Base-by-base conservation (phyloP, 2,797 vertebrate species). In the Steatocranus sp. region DNA sequence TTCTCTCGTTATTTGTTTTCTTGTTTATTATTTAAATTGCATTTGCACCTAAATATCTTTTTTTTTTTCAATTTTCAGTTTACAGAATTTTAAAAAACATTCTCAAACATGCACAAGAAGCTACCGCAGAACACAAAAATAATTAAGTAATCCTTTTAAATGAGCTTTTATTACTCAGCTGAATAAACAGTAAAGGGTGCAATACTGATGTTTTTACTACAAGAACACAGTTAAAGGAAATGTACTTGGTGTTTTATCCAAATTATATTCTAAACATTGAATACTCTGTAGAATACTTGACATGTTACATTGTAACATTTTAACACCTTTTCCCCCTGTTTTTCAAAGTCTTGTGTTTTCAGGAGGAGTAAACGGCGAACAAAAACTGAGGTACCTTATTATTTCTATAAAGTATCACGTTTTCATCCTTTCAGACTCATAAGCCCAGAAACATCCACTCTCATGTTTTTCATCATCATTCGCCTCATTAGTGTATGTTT, bases 321-420 rank as follows among this genome's bases (percentile, higher is more conserved):
- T 91, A 91, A 91, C 80, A 6, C 8, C 30, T 3, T 25, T 86
- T 2, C 88, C n/a, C n/a, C 8, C 83, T 56, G 41, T 76, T 58
- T 86, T 58, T 32, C 83, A 1, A 88, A 95, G 94, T 92, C 78
- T 91, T 25, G 25, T 49, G 48, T 92, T 90, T 94, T 93, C 80
- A 91, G 93, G 88, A 88, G 93, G 87, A 93, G 80, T 86, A 94
- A 94, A 81, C 86, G 90, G 25, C 78, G n/a, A 82, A 2, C 87
- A 2, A 38, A 75, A 51, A 53, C 2, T 2, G 1, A 95, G 94
- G 94, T 95, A 95, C 25, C 1, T 18, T 34, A 78, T 43, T 34
- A 70, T 34, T 50, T 46, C 8, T 23, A n/a, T 51, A 20, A 34
- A 11, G 5, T 38, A 53, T 76, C 70, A 54, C 32, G 8, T 81